phyloP scores from a whole-genome alignment of 2,888 invertebrate species.

The Mimumesa dahlbomi region DNA sequence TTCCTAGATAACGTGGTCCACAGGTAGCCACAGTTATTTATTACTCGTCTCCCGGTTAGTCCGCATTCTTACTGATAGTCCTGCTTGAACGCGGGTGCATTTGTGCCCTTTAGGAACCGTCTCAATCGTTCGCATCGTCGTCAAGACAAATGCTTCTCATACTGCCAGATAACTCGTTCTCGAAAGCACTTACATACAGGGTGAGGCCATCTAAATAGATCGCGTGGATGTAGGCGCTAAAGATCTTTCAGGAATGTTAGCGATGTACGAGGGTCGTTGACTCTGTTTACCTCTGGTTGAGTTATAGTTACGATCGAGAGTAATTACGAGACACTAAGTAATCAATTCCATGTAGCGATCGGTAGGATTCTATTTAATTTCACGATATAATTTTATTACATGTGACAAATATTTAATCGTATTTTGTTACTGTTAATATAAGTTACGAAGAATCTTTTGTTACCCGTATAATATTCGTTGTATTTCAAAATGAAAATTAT shows the following conservation, averaged over 20 bases:
- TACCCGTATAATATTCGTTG: too few species aligned
- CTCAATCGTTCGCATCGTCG: constrained; percentile 55
- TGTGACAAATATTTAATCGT: too few species aligned
- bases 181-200: constrained; percentile 27
- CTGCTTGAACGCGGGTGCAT: constrained; percentile 49
- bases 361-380: too few species aligned
- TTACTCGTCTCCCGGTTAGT: constrained; percentile 62
- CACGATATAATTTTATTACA: too few species aligned
- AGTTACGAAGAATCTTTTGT: too few species aligned
- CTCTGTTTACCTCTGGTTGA: constrained; percentile 2
- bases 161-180: constrained; percentile 35
- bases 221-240: constrained; percentile 12
- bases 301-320: constrained; percentile 11
- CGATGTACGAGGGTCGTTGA: neutral
- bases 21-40: constrained; percentile 67
- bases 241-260: constrained; percentile 11
- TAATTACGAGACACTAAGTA: too few species aligned
- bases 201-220: constrained; percentile 6
- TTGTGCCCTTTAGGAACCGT: constrained; percentile 59
- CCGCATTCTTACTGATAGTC: constrained; percentile 69
- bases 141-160: constrained; percentile 29
- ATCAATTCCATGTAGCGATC: too few species aligned
- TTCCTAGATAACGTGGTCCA: constrained; percentile 63
- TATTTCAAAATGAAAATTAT: too few species aligned
- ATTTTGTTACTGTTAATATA: too few species aligned